Evolutionary conservation across 2,113 vertebrate genomes (phyloP).

Genomic region (Myotis yumanensis): DNA sequence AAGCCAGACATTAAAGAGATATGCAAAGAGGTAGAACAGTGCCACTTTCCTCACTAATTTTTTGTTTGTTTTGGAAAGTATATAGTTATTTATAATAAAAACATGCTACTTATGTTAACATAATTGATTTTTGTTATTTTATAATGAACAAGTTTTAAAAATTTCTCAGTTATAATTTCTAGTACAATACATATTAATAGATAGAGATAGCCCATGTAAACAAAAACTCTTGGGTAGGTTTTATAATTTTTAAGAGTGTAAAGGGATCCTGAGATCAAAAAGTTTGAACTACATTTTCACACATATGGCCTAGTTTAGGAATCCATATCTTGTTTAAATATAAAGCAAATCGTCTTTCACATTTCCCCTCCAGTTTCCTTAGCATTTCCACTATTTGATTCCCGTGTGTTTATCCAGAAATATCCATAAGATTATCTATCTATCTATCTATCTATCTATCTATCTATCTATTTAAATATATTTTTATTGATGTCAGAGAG

Average conservation of each 20-base stretch:
- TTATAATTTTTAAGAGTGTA: neutral
- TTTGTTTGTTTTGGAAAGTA: neutral
- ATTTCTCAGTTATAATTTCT: neutral
- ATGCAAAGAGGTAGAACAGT: neutral
- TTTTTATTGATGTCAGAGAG: too few relatives aligned
- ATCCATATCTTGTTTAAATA: neutral
- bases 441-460: too few relatives aligned
- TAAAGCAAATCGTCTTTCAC: neutral
- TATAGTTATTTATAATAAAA: neutral
- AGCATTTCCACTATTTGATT: neutral
- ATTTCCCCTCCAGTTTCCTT: neutral
- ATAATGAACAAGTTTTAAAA: neutral
- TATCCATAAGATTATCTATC: neutral
- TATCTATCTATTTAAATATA: too few relatives aligned
- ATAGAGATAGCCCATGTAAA: neutral
- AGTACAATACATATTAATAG: neutral
- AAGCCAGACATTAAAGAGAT: neutral
- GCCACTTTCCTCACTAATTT: neutral
- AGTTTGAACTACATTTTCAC: neutral
- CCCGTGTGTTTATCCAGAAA: neutral
- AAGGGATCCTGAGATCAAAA: neutral
- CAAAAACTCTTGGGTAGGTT: neutral
- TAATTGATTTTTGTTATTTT: slow-evolving; percentile 2
- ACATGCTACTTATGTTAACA: neutral
- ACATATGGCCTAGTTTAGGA: neutral